Evolutionary conservation across 2,888 invertebrate species (phyloP).

Genomic region (Heliconius ethilla): DNA sequence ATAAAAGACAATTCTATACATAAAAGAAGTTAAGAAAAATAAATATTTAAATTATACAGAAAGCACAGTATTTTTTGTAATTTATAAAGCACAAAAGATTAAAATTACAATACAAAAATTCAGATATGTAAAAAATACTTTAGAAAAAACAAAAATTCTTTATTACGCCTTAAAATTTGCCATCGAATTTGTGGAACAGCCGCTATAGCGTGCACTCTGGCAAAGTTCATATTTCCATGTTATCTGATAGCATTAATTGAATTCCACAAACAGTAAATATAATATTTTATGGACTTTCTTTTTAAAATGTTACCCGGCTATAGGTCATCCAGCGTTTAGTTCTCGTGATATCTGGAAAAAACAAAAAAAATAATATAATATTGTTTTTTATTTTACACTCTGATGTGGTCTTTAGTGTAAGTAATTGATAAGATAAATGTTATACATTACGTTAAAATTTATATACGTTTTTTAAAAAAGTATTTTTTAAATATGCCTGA

Average conservation of each 20-base stretch:
- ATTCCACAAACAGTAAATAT: background rate
- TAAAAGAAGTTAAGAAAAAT: too few species aligned
- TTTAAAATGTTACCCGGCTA: conserved; percentile 14
- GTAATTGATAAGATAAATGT: conserved; percentile 14
- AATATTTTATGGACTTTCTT: conserved; percentile 10
- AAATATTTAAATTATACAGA: too few species aligned
- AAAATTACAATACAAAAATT: too few species aligned
- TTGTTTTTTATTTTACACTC: background rate
- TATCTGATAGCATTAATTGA: background rate
- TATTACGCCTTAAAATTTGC: too few species aligned
- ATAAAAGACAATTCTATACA: too few species aligned
- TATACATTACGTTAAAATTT: too few species aligned
- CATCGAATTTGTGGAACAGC: background rate
- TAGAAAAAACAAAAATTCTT: too few species aligned
- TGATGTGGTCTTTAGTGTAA: background rate
- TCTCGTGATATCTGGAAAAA: conserved; percentile 13
- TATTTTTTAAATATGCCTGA: too few species aligned
- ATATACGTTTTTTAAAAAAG: too few species aligned
- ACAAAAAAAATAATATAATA: background rate
- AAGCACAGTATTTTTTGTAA: too few species aligned
- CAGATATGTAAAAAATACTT: too few species aligned
- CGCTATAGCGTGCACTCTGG: background rate
- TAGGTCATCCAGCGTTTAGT: conserved; percentile 6
- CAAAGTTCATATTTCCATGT: background rate
- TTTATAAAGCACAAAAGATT: too few species aligned